phyloP scores from a whole-genome alignment of 2,113 vertebrate genomes.

The Dasyornis broadbenti region DNA sequence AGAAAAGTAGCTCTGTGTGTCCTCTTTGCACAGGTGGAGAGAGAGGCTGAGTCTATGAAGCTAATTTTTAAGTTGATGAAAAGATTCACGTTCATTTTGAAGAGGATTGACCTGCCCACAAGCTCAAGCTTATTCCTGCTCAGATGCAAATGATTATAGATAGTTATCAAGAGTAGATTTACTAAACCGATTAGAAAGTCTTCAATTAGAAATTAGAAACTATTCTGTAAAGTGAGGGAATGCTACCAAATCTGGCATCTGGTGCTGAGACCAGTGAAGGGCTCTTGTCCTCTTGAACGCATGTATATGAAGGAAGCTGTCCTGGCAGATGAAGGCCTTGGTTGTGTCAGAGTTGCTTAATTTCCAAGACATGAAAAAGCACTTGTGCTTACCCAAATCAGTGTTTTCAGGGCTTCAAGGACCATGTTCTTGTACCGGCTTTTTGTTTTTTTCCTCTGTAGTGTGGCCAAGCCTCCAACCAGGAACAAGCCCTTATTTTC shows the following conservation, averaged over 20 bases:
- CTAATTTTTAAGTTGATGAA: not conserved
- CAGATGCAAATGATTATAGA: not conserved
- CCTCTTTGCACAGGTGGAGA: not conserved
- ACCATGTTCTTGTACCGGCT: rapidly evolving
- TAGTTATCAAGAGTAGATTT: not conserved
- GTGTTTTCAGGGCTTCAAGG: not conserved
- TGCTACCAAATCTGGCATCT: not conserved
- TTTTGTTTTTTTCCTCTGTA: not conserved
- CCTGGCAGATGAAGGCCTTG: not conserved
- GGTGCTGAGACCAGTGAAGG: not conserved
- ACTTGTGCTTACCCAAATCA: not conserved
- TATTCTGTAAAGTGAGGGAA: not conserved
- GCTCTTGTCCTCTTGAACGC: rapidly evolving
- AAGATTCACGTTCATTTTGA: not conserved
- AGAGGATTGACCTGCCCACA: not conserved
- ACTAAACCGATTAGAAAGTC: not conserved
- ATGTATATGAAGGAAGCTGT: rapidly evolving
- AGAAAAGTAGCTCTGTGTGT: not conserved
- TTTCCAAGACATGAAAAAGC: not conserved
- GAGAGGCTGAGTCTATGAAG: not conserved
- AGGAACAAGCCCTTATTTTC: not conserved
- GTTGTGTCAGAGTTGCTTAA: not conserved
- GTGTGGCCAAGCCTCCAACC: not conserved
- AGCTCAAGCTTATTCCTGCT: not conserved
- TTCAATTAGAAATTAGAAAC: not conserved